A percentile compares a stretch with the other conserved stretches of the same genome.
Evolutionary conservation across 1,140 invertebrate genomes (phyloP).

Genomic region (Bombyx mandarina): DNA sequence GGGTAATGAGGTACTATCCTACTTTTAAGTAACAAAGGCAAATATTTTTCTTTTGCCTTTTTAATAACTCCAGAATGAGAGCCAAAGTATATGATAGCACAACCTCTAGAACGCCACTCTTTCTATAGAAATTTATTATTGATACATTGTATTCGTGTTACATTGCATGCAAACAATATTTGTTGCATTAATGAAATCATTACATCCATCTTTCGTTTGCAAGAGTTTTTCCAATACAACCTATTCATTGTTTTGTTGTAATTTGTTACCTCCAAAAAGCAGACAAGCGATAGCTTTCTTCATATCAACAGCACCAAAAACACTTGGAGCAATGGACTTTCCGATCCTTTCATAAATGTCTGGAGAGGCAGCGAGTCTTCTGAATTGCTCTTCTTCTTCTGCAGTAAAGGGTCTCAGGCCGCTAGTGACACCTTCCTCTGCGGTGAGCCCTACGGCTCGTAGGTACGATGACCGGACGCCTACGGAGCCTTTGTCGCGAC

Average conservation of each 20-base stretch:
- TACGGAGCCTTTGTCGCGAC: slow-evolving; percentile 88
- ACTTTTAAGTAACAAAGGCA: no score
- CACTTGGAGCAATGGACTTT: slow-evolving; percentile 96
- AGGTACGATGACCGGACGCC: slow-evolving; percentile 96
- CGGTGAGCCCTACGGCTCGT: slow-evolving; percentile 91
- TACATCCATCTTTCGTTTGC: not conserved
- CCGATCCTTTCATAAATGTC: slow-evolving; percentile 93
- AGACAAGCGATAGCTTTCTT: slow-evolving; percentile 98
- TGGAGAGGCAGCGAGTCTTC: slow-evolving; percentile 84
- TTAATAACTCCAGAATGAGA: no score
- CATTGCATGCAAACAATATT: not conserved
- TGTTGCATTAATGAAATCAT: not conserved
- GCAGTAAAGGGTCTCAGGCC: slow-evolving; percentile 73
- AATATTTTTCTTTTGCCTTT: no score
- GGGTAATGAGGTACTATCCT: no score
- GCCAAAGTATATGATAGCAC: no score
- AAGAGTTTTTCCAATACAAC: no score
- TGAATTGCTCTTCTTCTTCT: slow-evolving; percentile 94
- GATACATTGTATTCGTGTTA: not conserved
- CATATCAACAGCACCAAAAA: slow-evolving; percentile 95
- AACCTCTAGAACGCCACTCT: no score
- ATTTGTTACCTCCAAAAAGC: slow-evolving; percentile 84
- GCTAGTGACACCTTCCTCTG: slow-evolving; percentile 87
- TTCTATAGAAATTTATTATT: no score
- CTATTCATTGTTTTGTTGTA: no score